Conservation (phyloP, 2,113 vertebrate species). For the Calidris pygmaea region DNA sequence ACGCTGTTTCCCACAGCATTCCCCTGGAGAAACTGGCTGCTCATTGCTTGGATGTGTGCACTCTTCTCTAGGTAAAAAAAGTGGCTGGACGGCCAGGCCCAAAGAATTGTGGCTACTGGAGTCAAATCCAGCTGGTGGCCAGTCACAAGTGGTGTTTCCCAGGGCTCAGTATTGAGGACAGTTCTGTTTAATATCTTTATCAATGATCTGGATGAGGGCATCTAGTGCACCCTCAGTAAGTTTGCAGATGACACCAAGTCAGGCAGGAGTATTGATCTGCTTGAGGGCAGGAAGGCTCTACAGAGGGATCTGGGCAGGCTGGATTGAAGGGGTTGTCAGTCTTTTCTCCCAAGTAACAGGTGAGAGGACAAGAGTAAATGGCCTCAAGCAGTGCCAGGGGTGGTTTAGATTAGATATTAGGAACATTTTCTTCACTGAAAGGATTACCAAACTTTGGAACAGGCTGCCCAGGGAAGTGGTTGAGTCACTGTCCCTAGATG, state of each 20-base stretch:
- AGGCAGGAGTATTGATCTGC: background rate
- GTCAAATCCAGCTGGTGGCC: background rate
- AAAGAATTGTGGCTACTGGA: background rate
- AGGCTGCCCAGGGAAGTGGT: background rate
- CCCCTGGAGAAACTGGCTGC: background rate
- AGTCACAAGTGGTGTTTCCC: background rate
- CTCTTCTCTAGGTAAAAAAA: background rate
- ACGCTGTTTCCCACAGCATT: background rate
- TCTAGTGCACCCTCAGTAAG: background rate
- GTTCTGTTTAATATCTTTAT: background rate
- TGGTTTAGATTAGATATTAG: background rate
- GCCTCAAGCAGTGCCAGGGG: background rate
- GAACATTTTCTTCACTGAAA: background rate
- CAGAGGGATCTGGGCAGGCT: background rate
- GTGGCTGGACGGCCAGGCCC: rapidly evolving
- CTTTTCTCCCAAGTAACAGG: background rate
- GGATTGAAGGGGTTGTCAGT: background rate
- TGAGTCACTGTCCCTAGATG: background rate
- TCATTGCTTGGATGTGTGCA: rapidly evolving
- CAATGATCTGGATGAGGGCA: rapidly evolving
- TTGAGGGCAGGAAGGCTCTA: background rate
- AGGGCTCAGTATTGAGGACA: background rate
- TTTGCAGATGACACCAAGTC: background rate
- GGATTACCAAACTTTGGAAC: background rate
- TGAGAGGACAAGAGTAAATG: background rate